Percentiles rank a stretch among this genome's conserved stretches.
Conservation (phyloP, 2,113 vertebrate species). For the Thalassoma bifasciatum region DNA sequence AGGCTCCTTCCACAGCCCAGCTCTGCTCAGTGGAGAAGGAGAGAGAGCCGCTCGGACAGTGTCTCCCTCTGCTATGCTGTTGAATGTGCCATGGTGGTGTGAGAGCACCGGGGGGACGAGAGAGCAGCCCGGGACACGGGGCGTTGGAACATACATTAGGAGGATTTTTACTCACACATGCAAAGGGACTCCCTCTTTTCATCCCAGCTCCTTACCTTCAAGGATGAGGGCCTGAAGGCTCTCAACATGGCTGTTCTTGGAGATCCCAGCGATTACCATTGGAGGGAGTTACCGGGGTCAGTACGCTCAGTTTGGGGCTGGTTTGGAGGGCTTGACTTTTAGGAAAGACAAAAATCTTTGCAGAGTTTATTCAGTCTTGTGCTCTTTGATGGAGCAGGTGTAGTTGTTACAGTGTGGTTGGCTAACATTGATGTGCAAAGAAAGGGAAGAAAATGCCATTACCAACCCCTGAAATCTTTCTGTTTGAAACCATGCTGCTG, state of each 20-base stretch:
- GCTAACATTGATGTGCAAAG: too few species aligned
- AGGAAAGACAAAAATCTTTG: not conserved
- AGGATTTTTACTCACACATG: conserved; percentile 47
- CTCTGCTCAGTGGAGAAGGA: conserved; percentile 9
- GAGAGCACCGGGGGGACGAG: conserved; percentile 12
- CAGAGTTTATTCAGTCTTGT: not conserved
- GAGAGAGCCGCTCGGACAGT: not conserved
- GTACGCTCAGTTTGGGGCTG: conserved; percentile 47
- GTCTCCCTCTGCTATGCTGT: conserved; percentile 34
- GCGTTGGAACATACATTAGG: not conserved
- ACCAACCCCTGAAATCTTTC: too few species aligned
- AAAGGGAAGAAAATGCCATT: too few species aligned
- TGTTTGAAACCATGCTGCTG: too few species aligned
- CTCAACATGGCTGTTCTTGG: conserved; percentile 66
- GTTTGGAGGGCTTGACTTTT: not conserved
- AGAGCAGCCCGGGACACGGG: not conserved
- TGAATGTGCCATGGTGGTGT: conserved; percentile 61
- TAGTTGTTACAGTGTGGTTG: not conserved
- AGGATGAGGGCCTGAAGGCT: conserved; percentile 47
- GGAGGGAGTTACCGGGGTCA: conserved; percentile 84
- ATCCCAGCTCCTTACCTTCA: conserved; percentile 16
- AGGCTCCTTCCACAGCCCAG: conserved; percentile 24
- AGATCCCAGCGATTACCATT: conserved; percentile 77
- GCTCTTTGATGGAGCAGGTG: not conserved
- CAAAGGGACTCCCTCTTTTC: conserved; percentile 27